phyloP scores from a whole-genome alignment of 2,888 invertebrate genomes.

The Dascillus cervinus region DNA sequence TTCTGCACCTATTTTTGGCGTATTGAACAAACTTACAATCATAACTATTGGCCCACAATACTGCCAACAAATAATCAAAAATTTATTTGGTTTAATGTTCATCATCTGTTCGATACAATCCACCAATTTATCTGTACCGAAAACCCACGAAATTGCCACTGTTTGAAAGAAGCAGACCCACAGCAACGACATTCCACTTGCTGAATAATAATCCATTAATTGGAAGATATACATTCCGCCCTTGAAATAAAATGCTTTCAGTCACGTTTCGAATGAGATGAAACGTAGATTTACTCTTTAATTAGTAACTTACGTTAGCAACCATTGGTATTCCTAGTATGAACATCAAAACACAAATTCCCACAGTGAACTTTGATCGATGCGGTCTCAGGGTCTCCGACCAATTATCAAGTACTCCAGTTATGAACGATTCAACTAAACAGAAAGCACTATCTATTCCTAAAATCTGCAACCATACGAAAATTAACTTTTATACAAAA shows the following conservation, averaged over 20 bases:
- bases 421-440: conserved; percentile 55
- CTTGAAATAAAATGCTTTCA: no score
- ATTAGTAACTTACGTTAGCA: conserved; percentile 58
- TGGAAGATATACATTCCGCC: conserved; percentile 90
- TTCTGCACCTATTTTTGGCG: neutral
- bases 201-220: conserved; percentile 69
- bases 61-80: conserved; percentile 55
- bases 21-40: conserved; percentile 42
- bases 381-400: conserved; percentile 49
- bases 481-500: no score
- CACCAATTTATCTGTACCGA: conserved; percentile 50
- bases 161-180: conserved; percentile 58
- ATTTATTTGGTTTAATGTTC: conserved; percentile 46
- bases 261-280: no score
- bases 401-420: conserved; percentile 53
- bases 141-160: conserved; percentile 52
- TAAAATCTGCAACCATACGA: conserved; percentile 53
- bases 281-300: neutral
- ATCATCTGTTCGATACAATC: conserved; percentile 58
- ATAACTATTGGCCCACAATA: conserved; percentile 52
- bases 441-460: conserved; percentile 72
- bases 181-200: conserved; percentile 51
- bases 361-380: conserved; percentile 57
- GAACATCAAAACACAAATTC: conserved; percentile 74
- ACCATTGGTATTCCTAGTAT: conserved; percentile 82